A percentile compares a stretch with the other conserved stretches of the same genome.
Conservation (phyloP, 2,888 invertebrate species). For the Elegia similella region DNA sequence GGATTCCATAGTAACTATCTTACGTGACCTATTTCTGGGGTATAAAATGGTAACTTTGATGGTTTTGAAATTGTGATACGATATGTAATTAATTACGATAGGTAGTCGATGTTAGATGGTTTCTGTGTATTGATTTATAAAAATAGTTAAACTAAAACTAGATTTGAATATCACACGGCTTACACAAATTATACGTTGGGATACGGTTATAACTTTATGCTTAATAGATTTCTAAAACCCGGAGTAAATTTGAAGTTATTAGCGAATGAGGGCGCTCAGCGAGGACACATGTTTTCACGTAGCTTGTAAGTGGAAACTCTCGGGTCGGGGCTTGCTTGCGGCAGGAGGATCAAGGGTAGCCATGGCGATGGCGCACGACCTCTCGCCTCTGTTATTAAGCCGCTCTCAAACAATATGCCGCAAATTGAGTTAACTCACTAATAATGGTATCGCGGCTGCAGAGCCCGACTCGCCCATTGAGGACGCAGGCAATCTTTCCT, state of each 20-base stretch:
- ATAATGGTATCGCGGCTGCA: constrained; percentile 74
- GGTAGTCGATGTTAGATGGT: no score
- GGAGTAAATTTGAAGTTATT: constrained; percentile 7
- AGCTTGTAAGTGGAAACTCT: constrained; percentile 37
- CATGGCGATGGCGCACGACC: constrained; percentile 65
- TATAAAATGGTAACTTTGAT: no score
- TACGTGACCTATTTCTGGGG: no score
- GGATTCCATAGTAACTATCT: no score
- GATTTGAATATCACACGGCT: no score
- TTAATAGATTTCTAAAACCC: not conserved
- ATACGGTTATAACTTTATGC: not conserved
- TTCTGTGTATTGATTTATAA: no score
- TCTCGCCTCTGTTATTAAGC: constrained; percentile 78
- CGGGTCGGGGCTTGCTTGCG: constrained; percentile 35
- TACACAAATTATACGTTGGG: no score
- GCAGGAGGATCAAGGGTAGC: constrained; percentile 59
- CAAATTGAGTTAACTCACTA: constrained; percentile 81
- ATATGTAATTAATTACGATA: no score
- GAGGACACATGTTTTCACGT: constrained; percentile 29
- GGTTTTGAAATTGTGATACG: not conserved
- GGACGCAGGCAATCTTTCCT: constrained; percentile 65
- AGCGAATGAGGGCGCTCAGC: not conserved
- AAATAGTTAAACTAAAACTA: no score
- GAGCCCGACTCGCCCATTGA: constrained; percentile 63
- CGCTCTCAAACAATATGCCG: constrained; percentile 79